phyloP scores from a whole-genome alignment of 2,797 vertebrate species.

The Calcarius lapponicus region DNA sequence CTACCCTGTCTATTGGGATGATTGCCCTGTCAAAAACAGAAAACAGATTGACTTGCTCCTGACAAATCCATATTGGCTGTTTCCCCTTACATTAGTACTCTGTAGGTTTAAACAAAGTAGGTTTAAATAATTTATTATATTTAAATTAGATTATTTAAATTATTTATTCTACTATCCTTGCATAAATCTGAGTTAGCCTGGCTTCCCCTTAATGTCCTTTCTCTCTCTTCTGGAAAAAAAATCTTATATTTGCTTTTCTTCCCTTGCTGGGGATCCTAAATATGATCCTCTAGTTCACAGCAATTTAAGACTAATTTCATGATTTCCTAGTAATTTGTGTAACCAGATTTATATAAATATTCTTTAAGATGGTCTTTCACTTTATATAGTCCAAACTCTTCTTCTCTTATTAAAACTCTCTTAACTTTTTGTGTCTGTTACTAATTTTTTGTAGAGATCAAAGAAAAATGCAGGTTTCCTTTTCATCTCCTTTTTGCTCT shows the following conservation, averaged over 20 bases:
- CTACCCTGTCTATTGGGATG: background rate
- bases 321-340: background rate
- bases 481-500: background rate
- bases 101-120: background rate
- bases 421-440: background rate
- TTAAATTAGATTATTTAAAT: slow-evolving; percentile 50
- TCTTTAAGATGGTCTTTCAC: background rate
- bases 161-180: slow-evolving; percentile 22
- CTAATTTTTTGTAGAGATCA: background rate
- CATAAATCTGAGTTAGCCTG: background rate
- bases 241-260: background rate
- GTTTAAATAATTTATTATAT: slow-evolving; percentile 34
- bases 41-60: background rate
- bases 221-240: background rate
- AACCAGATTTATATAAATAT: background rate
- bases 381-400: background rate
- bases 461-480: background rate
- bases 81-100: slow-evolving; percentile 4
- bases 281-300: background rate
- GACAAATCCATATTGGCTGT: background rate
- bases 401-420: background rate
- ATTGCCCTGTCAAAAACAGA: background rate
- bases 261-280: background rate
- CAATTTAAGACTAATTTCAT: background rate
- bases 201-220: background rate